phyloP scores from a whole-genome alignment of 2,888 invertebrate genomes.

The Morpho achilles region DNA sequence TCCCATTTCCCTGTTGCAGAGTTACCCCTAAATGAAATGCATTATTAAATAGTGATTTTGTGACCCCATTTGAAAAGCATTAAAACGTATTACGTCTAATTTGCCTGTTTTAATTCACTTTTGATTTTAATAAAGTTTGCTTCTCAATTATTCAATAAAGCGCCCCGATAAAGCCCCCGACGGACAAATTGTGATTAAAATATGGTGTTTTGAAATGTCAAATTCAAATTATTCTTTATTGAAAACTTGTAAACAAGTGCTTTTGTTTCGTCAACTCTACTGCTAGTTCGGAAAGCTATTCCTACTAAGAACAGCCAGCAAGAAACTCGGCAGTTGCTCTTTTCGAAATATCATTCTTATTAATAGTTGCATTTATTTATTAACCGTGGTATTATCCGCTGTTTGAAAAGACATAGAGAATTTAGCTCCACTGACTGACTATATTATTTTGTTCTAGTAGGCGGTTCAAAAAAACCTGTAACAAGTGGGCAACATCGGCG shows the following conservation, averaged over 20 bases:
- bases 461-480: too few species aligned
- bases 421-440: too few species aligned
- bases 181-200: conserved; percentile 14
- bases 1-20: background rate
- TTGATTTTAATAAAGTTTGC: conserved; percentile 70
- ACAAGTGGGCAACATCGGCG: too few species aligned
- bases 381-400: too few species aligned
- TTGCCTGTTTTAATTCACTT: conserved; percentile 75
- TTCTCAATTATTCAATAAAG: conserved; percentile 64
- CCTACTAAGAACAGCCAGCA: too few species aligned
- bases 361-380: background rate
- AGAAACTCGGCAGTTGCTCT: too few species aligned
- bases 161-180: conserved; percentile 16
- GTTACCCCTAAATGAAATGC: conserved; percentile 50
- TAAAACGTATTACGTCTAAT: conserved; percentile 65
- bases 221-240: conserved; percentile 5
- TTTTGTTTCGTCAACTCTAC: too few species aligned
- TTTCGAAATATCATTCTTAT: too few species aligned
- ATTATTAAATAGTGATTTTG: conserved; percentile 66
- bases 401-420: too few species aligned
- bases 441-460: too few species aligned
- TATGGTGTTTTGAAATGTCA: conserved; percentile 22
- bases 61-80: conserved; percentile 71
- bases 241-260: too few species aligned
- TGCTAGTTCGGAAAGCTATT: too few species aligned